Evolutionary conservation across 2,888 invertebrate genomes (phyloP).

Genomic region (Archips xylosteana): DNA sequence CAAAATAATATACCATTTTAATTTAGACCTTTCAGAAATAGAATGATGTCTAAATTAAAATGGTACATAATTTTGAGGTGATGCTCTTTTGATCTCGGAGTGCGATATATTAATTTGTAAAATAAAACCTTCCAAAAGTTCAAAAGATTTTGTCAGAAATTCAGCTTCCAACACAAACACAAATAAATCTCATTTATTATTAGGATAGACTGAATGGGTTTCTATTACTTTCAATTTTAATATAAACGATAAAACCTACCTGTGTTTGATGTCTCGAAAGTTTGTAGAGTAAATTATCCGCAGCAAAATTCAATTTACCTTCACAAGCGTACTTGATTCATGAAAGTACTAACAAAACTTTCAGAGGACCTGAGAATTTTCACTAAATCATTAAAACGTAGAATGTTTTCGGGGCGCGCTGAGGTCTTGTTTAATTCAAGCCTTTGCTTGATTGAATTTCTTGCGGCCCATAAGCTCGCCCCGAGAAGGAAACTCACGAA

Average conservation of each 20-base stretch:
- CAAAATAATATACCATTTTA: too few species aligned
- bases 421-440: slow-evolving; percentile 33
- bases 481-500: slow-evolving; percentile 23
- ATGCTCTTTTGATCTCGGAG: too few species aligned
- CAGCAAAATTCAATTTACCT: slow-evolving; percentile 5
- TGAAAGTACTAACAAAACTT: slow-evolving; percentile 18
- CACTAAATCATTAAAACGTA: slow-evolving; percentile 14
- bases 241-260: neutral
- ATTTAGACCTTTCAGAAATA: too few species aligned
- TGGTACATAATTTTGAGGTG: too few species aligned
- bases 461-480: slow-evolving; percentile 28
- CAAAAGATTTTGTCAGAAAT: too few species aligned
- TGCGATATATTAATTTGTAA: too few species aligned
- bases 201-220: too few species aligned
- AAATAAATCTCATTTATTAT: too few species aligned
- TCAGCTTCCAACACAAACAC: too few species aligned
- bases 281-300: neutral
- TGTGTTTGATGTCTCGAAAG: neutral
- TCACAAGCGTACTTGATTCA: neutral
- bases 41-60: too few species aligned
- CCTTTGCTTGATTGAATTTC: slow-evolving; percentile 40
- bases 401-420: slow-evolving; percentile 13
- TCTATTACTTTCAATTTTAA: neutral
- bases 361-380: slow-evolving; percentile 3
- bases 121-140: too few species aligned